Evolutionary conservation across 1,140 invertebrate genomes (phyloP), one percentile per base, ranked within the genome.

Genomic region (Drosophila neocordata): DNA sequence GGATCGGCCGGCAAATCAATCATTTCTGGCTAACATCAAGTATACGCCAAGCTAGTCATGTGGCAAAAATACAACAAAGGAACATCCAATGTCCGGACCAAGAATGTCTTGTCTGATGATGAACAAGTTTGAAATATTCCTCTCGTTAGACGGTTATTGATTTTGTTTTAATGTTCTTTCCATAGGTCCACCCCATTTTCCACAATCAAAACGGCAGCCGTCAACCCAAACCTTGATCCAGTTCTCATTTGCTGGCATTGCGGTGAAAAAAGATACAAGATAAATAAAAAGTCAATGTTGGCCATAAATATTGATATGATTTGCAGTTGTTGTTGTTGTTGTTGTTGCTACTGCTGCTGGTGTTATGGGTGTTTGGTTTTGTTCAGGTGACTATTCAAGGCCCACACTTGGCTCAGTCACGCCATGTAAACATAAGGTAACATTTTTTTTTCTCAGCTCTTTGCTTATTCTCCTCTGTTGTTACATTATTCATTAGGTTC

Each of bases 21-120:
- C 80, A 84, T 76, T 78, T 79, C 37, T 61, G 56, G 44, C 79
- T 34, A 7, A 63, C 51, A 79, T 83, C 68, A 73, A 83, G 80
- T 84, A 79, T 84, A 72, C 80, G 68, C 53, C 80, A 79, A 69
- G 77, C 67, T 76, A 66, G 80, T 52, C 71, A 53, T 20, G 60
- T 35, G 35, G 44, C 27, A 58, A 51, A 73, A 65, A 65, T 35
- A 61, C 61, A 24, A 41, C 44, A 73, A 73, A 61, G 20, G 35
- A 27, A 27, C 62, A 69, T 73, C 59, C 59, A 76, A 61, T 24
- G 35, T 38, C 34, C 27, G 35, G 60, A 65, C 22, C 57, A 31
- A 12, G 52, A 11, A 41, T 59, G 65, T 51, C 44, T 58, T n/a
- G n/a, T n/a, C 57, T 53, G 63, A 57, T 67, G 68, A 73, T 73